Evolutionary conservation across 2,113 vertebrate species (phyloP), one percentile per base, ranked within the genome.

Genomic region (Eupsittula cactorum): DNA sequence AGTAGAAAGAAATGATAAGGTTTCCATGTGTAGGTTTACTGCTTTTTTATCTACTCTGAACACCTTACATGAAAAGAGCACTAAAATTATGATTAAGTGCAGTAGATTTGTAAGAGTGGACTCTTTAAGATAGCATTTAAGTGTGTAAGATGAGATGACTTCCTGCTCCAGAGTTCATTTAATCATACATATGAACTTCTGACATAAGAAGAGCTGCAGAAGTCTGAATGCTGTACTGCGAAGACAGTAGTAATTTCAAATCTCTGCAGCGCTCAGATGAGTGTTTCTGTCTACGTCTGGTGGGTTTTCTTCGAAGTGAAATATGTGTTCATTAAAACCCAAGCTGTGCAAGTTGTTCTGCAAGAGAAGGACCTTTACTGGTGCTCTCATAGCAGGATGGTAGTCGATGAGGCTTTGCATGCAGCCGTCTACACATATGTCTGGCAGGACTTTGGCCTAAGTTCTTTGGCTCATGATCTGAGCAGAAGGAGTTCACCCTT

Each of bases 121-220:
- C 57, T 91, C 83, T 62, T 81, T 80, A 82, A 79, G 70, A 29
- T 19, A 68, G 41, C n/a, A 21, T 92, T 85, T 76, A 89, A 87
- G 35, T 82, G 77, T 87, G 31, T 70, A 49, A 67, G 82, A 86
- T 74, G 69, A 92, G 86, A 50, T 35, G 90, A 76, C 80, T 93
- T 90, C 70, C 92, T 95, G 83, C 68, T 88, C n/a, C 73, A 50
- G 92, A 92, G 64, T 68, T 88, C 42, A 31, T 86, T 93, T 78
- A 78, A 74, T 79, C 23, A 83, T 31, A 19, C 7, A 15, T 33
- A 5, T 16, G 39, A 95, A 41, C 73, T 92, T 76, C n/a, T 78
- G 89, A 24, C 65, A 50, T 25, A 19, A 33, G 76, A 12, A 19
- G 60, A 78, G 71, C 35, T 46, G 52, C 62, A 82, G 46, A 37